Evolutionary conservation across 1,140 invertebrate species (phyloP).

Genomic region (Danaus melanippus): DNA sequence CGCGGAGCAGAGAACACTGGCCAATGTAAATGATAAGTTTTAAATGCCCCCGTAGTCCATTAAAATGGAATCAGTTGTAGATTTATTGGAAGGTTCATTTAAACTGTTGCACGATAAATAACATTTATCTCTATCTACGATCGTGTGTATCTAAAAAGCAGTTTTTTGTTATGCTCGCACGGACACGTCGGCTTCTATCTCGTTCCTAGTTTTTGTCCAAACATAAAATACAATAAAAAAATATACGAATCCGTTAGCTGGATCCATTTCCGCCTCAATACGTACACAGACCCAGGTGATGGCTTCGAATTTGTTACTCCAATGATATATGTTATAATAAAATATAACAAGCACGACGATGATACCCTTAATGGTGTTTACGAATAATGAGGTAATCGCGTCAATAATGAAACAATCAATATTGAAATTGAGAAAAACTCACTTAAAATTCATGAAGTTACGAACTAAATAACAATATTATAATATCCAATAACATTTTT

Average conservation of each 20-base stretch:
- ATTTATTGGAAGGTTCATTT: too few species aligned
- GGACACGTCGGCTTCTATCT: slow-evolving; percentile 54
- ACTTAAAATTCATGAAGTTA: slow-evolving; percentile 27
- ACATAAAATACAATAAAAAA: slow-evolving; percentile 42
- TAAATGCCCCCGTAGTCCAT: too few species aligned
- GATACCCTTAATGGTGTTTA: too few species aligned
- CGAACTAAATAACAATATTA: slow-evolving; percentile 47
- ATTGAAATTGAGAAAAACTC: slow-evolving; percentile 24
- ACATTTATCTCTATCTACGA: slow-evolving; percentile 18
- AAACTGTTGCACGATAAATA: background rate
- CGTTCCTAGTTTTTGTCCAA: slow-evolving; percentile 54
- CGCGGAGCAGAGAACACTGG: too few species aligned
- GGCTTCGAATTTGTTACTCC: slow-evolving; percentile 14
- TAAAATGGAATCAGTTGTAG: too few species aligned
- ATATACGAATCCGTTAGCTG: slow-evolving; percentile 45
- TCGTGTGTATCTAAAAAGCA: slow-evolving; percentile 20
- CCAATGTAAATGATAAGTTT: slow-evolving; percentile 2
- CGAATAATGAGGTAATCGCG: background rate
- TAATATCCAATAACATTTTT: slow-evolving; percentile 62
- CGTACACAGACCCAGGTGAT: slow-evolving; percentile 60
- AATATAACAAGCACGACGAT: too few species aligned
- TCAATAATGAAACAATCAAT: slow-evolving; percentile 4
- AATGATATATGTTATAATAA: too few species aligned
- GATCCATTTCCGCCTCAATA: slow-evolving; percentile 62
- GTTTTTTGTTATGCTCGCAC: slow-evolving; percentile 38